A percentile compares a stretch with the other conserved stretches of the same genome.
These are phyloP conservation scores for Crax fasciolata DNA, from an alignment of 2,797 vertebrate species.

Conservation along the genomic window DNA sequence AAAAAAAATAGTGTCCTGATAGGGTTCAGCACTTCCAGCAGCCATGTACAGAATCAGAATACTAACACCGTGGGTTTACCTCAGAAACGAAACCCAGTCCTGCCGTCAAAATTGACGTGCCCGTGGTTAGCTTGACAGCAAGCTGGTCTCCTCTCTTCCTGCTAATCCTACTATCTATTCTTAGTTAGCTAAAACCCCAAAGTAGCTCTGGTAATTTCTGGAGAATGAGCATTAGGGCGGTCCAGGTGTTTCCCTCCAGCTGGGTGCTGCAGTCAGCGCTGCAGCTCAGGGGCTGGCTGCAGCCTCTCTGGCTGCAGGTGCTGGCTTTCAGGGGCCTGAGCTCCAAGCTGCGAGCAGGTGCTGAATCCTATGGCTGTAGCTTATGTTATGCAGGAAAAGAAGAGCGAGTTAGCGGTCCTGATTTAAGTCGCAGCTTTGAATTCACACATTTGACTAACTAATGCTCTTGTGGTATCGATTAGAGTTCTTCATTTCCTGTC, in stretches of 20 bases:
- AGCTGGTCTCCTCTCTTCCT: background rate
- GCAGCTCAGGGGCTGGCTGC: background rate
- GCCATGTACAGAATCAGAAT: background rate
- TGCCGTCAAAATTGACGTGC: too few species aligned
- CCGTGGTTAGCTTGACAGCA: background rate
- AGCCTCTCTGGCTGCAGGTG: slow-evolving; percentile 59
- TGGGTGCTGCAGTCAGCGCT: background rate
- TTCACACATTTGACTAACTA: slow-evolving; percentile 55
- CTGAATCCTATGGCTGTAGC: rapidly evolving
- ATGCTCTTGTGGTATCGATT: slow-evolving; percentile 24
- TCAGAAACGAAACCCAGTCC: background rate
- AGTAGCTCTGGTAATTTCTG: background rate
- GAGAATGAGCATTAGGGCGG: background rate
- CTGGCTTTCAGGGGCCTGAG: background rate
- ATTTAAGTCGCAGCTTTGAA: slow-evolving; percentile 48
- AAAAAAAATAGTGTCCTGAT: rapidly evolving
- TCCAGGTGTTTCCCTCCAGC: slow-evolving; percentile 68
- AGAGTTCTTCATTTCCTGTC: slow-evolving; percentile 53
- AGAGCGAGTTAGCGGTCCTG: slow-evolving; percentile 12
- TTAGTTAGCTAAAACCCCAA: background rate
- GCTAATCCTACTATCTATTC: background rate
- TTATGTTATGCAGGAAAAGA: background rate
- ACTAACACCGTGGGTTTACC: background rate
- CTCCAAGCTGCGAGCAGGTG: slow-evolving; percentile 20
- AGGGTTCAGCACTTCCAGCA: rapidly evolving